A percentile compares a stretch with the other conserved stretches of the same genome.
Evolutionary conservation across 2,888 invertebrate species (phyloP).

Genomic region (Drosophila prolongata): DNA sequence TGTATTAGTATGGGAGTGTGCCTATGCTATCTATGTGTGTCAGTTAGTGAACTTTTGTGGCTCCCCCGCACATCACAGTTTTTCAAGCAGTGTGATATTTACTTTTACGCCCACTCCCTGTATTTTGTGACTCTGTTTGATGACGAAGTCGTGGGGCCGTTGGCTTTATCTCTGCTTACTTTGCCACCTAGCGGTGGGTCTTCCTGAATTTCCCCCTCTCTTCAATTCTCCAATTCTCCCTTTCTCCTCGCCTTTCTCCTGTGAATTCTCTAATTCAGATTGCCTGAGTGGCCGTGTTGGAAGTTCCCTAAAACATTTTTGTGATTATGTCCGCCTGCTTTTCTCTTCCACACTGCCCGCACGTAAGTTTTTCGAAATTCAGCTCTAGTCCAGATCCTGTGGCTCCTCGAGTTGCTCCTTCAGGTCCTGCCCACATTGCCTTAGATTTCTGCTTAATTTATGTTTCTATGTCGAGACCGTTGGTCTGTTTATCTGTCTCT

Average conservation of each 20-base stretch:
- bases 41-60: conserved; percentile 55
- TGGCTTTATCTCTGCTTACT: conserved; percentile 30
- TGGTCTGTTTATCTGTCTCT: conserved; percentile 51
- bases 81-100: conserved; percentile 33
- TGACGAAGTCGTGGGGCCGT: conserved; percentile 20
- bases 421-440: conserved; percentile 25
- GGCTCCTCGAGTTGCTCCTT: conserved; percentile 16
- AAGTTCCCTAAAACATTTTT: conserved; percentile 65
- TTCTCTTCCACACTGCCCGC: conserved; percentile 20
- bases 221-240: neutral
- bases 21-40: conserved; percentile 63
- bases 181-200: conserved; percentile 20
- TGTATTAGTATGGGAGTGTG: conserved; percentile 16
- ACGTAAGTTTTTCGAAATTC: conserved; percentile 54
- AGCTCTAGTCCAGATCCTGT: conserved; percentile 23
- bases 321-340: conserved; percentile 40
- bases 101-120: conserved; percentile 31
- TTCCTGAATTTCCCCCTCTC: conserved; percentile 1
- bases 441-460: conserved; percentile 68
- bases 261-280: conserved; percentile 25
- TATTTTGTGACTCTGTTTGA: conserved; percentile 25
- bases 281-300: conserved; percentile 40
- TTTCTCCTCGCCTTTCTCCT: neutral
- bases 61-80: conserved; percentile 1
- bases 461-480: conserved; percentile 60